These are phyloP conservation scores for Alligator sinensis DNA, from an alignment of 2,113 vertebrate genomes.

Conservation along the genomic window DNA sequence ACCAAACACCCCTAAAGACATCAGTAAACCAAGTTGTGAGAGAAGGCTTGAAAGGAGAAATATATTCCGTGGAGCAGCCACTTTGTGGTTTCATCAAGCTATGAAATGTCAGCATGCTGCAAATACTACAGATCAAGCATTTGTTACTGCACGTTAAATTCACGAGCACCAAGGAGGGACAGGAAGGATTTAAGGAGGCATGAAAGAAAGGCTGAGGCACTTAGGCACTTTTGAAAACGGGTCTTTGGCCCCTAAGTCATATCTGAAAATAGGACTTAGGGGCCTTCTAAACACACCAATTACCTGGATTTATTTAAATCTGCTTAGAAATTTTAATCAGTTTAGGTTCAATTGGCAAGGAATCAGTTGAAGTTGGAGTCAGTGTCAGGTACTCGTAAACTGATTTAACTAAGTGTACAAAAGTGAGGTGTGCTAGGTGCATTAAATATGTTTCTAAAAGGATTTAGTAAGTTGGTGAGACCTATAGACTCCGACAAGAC, in stretches of 20 bases:
- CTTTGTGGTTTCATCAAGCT: background rate
- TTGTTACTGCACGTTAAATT: background rate
- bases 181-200: background rate
- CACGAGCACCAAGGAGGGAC: background rate
- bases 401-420: background rate
- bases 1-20: background rate
- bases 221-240: background rate
- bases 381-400: background rate
- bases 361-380: background rate
- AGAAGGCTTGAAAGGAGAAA: background rate
- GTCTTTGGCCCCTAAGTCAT: background rate
- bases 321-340: background rate
- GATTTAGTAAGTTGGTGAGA: slow-evolving; percentile 25
- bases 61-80: background rate
- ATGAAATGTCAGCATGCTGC: background rate
- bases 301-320: background rate
- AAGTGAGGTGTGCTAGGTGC: background rate
- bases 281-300: background rate
- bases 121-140: background rate
- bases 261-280: background rate
- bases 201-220: background rate
- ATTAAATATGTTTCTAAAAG: background rate
- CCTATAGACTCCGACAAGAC: slow-evolving; percentile 24
- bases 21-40: background rate
- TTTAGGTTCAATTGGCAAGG: background rate